phyloP scores from a whole-genome alignment of 2,113 vertebrate species.

The Oryctolagus cuniculus region DNA sequence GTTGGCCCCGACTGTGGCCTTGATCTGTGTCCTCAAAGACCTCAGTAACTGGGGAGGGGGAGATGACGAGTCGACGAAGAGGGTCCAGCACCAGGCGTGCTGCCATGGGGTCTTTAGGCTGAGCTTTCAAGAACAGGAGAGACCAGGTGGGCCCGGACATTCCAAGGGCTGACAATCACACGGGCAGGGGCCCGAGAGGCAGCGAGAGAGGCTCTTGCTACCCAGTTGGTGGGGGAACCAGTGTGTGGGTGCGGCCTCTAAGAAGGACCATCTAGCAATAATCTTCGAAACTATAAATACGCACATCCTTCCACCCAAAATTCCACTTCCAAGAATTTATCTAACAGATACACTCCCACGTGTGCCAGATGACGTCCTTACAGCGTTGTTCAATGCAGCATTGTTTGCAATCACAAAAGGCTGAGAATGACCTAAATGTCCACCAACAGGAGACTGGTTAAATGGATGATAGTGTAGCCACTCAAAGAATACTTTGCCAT shows the following conservation, averaged over 20 bases:
- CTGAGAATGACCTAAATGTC: conserved; percentile 46
- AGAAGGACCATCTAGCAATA: not conserved
- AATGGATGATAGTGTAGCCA: not conserved
- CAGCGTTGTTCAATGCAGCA: not conserved
- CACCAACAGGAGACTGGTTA: conserved; percentile 6
- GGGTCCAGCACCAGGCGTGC: not conserved
- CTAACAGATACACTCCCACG: conserved; percentile 41
- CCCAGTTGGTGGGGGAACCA: not conserved
- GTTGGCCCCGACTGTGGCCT: not conserved
- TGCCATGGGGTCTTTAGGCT: not conserved
- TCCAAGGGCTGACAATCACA: not conserved
- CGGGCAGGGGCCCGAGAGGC: not conserved
- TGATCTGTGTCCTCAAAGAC: not conserved
- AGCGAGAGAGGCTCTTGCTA: not conserved
- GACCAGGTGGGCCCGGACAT: not conserved
- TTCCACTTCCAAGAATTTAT: conserved; percentile 47
- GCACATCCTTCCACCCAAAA: conserved; percentile 50
- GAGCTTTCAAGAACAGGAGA: not conserved
- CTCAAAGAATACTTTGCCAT: not conserved
- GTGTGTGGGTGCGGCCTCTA: not conserved
- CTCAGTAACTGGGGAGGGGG: not conserved
- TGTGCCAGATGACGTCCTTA: not conserved
- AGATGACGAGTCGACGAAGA: not conserved
- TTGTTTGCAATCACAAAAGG: conserved; percentile 43
- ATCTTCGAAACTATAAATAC: conserved; percentile 47